Base-by-base conservation (phyloP, 2,113 vertebrate species). In the Apodemus speciosus region DNA sequence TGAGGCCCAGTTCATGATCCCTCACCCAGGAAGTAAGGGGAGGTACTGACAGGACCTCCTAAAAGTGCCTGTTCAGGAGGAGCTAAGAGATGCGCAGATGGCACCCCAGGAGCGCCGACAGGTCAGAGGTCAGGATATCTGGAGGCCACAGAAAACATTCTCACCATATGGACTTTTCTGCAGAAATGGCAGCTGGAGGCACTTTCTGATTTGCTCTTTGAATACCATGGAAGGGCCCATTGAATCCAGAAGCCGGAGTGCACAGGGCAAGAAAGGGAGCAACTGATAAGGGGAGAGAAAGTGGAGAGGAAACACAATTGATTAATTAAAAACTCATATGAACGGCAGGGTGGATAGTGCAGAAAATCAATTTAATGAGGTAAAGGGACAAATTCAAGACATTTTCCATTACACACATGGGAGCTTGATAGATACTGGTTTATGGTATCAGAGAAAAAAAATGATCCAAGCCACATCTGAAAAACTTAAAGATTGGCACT, bases 361-460 rank as follows among this genome's bases (percentile, higher is more conserved):
- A 91, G 93, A 96, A 97, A 95, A 94, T 96, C 97, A 95, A 93
- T 95, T 93, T 94, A 96, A 96, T 95, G 95, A 97, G 83, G 94
- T 89, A 89, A 43, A 95, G 88, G 96, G 95, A 96, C 94, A 96
- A 96, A 96, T 81, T 93, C 89, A 90, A 92, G 95, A 92, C 75
- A 80, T 85, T 92, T 94, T 92, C 91, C 81, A 91, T 95, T 96
- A 94, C 90, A 89, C 89, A 95, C 93, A 73, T 73, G 89, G 95
- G 95, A 68, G 53, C 94, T 73, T 88, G 97, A 94, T 79, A 94
- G 92, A 91, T 85, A 81, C 58, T 0, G 9, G 91, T 91, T 93
- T 85, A 53, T 10, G 71, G 56, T 79, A 88, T 88, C 56, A 91
- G 79, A 91, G 94, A 51, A 93, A 94, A 95, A 94, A 96, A 96